These are phyloP conservation scores for Biston betularia DNA, from an alignment of 2,888 invertebrate genomes.

Conservation along the genomic window DNA sequence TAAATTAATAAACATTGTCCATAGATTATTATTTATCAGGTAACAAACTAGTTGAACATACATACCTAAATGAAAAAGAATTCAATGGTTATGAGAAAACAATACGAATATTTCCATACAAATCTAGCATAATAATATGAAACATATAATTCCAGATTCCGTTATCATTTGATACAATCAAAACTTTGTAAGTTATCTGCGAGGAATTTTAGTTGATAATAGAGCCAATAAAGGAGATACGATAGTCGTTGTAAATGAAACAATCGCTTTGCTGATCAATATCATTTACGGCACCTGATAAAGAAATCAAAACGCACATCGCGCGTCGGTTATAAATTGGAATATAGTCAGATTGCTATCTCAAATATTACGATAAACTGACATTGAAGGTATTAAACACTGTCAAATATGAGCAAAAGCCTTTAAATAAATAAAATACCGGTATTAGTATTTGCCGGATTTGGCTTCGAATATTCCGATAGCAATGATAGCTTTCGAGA, in stretches of 20 bases:
- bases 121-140: not conserved
- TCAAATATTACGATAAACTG: conserved; percentile 6
- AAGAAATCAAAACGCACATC: conserved; percentile 24
- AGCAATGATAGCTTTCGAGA: not conserved
- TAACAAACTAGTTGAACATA: not conserved
- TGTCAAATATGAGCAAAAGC: not conserved
- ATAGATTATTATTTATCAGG: not conserved
- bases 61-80: not conserved
- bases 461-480: too few relatives aligned
- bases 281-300: conserved; percentile 19
- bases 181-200: not conserved
- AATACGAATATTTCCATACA: not conserved
- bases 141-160: not conserved
- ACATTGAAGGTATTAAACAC: not conserved
- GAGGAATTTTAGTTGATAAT: conserved; percentile 5
- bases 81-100: not conserved
- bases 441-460: too few relatives aligned
- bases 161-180: conserved; percentile 10
- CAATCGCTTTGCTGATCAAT: conserved; percentile 3
- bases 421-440: not conserved
- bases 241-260: conserved; percentile 9
- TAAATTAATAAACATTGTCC: not conserved
- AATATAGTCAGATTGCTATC: conserved; percentile 4
- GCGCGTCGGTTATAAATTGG: not conserved
- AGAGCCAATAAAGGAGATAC: conserved; percentile 12